Evolutionary conservation across 2,888 invertebrate species (phyloP), one percentile per base, ranked within the genome.

Genomic region (Athetis lepigone): DNA sequence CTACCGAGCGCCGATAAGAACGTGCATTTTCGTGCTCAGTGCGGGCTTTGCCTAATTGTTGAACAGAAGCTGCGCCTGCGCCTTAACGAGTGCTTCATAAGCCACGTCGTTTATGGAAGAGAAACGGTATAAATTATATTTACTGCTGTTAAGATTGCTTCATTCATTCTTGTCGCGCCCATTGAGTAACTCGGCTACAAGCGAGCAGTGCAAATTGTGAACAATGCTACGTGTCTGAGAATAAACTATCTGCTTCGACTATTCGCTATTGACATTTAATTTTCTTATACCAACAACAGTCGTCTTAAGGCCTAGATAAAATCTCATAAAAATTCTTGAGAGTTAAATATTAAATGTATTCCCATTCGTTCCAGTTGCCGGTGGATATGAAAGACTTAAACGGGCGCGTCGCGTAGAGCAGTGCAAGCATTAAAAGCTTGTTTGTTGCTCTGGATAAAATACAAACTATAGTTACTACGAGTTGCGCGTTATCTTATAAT

Each of bases 81-180:
- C 83, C 85, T 86, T 91, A 91, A 92, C 87, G 84, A 85, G 88
- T 79, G 72, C 79, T 81, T 85, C 83, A 85, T 85, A 86, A 86
- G 82, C 80, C 80, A 71, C 80, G 82, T 86, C 90, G 80, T 90
- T 92, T 94, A 92, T 90, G 93, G 92, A 87, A 88, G 88, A 88
- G 87, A 90, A 91, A 88, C 85, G 81, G 83, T 86, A 88, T 92
- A 90, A 92, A 92, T 92, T 89, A 90, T 85, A 80, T 92, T 90
- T 88, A 92, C 85, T 86, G 88, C 89, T 80, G 78, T 75, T 75
- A 79, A 89, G 92, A 93, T 93, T 92, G 87, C 91, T 93, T 91
- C 93, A 94, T 94, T 94, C 92, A 93, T 92, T 92, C 88, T 89
- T 85, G 90, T 88, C 83, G 77, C 83, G 82, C 70, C 84, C 88